Percentiles rank a stretch among this genome's conserved stretches.
Conservation (phyloP, 1,140 invertebrate species). For the Brachionus calyciflorus region DNA sequence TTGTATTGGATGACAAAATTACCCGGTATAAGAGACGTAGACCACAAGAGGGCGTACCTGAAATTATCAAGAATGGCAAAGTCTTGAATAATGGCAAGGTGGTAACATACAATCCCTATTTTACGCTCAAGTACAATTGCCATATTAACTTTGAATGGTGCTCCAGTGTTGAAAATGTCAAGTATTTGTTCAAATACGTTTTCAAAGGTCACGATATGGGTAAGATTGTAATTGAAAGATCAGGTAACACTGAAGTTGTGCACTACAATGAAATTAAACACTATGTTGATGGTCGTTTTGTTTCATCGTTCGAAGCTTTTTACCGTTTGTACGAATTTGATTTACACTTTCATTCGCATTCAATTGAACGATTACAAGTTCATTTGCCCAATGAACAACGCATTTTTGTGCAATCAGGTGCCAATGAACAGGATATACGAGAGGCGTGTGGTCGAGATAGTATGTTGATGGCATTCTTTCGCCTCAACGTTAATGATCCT, state of each 20-base stretch:
- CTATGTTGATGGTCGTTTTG: conserved; percentile 47
- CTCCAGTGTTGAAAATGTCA: conserved; percentile 47
- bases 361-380: background rate
- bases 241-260: too few species aligned
- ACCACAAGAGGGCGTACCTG: background rate
- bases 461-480: background rate
- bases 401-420: conserved; percentile 30
- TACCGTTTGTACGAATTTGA: background rate
- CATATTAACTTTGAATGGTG: conserved; percentile 50
- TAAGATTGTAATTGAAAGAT: background rate
- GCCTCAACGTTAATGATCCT: background rate
- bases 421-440: background rate
- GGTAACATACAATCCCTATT: conserved; percentile 47
- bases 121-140: conserved; percentile 42
- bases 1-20: conserved; percentile 46
- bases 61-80: background rate
- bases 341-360: background rate
- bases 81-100: background rate
- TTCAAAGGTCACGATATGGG: conserved; percentile 53
- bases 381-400: background rate
- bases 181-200: conserved; percentile 57
- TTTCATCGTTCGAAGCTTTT: conserved; percentile 36
- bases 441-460: background rate
- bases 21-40: conserved; percentile 41
- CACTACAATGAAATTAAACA: conserved; percentile 47